Evolutionary conservation across 2,888 invertebrate species (phyloP), one percentile per base, ranked within the genome.

Genomic region (Amitus sp.): DNA sequence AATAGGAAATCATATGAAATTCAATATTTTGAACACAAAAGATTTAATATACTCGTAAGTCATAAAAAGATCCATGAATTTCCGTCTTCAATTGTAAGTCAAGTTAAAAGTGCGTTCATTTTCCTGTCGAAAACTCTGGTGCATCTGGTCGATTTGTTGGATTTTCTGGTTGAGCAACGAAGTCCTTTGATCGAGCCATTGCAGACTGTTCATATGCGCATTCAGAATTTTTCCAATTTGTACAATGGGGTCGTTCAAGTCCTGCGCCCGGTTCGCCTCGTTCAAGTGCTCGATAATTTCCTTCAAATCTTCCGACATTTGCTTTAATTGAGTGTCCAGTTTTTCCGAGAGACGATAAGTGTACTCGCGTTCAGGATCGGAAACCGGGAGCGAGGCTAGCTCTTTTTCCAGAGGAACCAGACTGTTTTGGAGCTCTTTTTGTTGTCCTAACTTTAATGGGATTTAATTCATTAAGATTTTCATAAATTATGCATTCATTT

Each of bases 271-370:
- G 76, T 93, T 95, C 0, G 92, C 90, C 75, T 95, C 93, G 79
- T 97, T 97, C 23, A 97, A 85, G 78, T 96, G 94, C 75, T 96
- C 95, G 54, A 98, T 95, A 7, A 97, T 94, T 82, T 96, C 96
- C 74, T 96, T 96, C 59, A 98, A 82, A 81, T 98, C 96, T 78
- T 95, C 94, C 0, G 95, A 93, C 95, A 98, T 96, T 78, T 94
- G 92, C 72, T 95, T 93, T 51, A 98, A 82, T 77, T 97, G 96
- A 0, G 94, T 92, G 80, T 97, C 96, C 65, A 97, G 85, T 77
- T 90, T 94, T 82, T 96, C 96, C 0, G 96, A 92, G 77, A 96
- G 83, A 48, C 92, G 88, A 79, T 96, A 96, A 75, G 95, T 95
- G 73, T 95, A 93, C 70, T 95, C 95, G 50, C 97, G 86, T 78